Evolutionary conservation across 1,140 invertebrate species (phyloP).

Genomic region (Anagrus nilaparvatae): DNA sequence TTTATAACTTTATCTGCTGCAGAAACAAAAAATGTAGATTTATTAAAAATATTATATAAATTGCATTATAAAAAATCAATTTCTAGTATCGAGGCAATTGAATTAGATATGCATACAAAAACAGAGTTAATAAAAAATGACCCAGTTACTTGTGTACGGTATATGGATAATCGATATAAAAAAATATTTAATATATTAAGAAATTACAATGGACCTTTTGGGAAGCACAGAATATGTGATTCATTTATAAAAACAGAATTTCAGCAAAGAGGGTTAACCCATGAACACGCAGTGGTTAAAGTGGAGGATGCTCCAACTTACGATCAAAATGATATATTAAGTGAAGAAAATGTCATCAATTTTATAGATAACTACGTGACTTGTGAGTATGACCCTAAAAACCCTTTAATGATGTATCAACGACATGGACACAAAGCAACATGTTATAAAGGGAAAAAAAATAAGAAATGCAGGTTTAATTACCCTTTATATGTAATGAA

Average conservation of each 20-base stretch:
- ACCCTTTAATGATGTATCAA: constrained; percentile 6
- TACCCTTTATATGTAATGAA: neutral
- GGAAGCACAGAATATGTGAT: constrained; percentile 9
- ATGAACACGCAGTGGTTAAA: constrained; percentile 5
- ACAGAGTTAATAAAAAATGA: constrained; percentile 14
- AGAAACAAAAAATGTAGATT: constrained; percentile 4
- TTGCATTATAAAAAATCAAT: constrained; percentile 5
- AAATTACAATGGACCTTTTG: constrained; percentile 9
- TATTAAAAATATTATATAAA: constrained; percentile 9
- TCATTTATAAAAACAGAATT: constrained; percentile 12
- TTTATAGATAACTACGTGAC: constrained; percentile 5
- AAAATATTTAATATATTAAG: constrained; percentile 10
- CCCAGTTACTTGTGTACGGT: constrained; percentile 13
- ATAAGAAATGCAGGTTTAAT: constrained; percentile 9
- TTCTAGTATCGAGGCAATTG: neutral
- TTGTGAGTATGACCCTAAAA: constrained; percentile 5
- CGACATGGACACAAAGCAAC: too few relatives aligned
- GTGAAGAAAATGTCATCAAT: neutral
- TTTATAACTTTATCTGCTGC: constrained; percentile 5
- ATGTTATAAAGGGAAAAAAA: constrained; percentile 10
- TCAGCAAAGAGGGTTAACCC: constrained; percentile 11
- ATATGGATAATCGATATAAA: constrained; percentile 11
- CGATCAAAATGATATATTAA: constrained; percentile 2
- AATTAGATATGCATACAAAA: constrained; percentile 8
- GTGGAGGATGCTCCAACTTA: constrained; percentile 9